Evolutionary conservation across 1,140 invertebrate species (phyloP), one percentile per base, ranked within the genome.

Genomic region (Drosophila takahashii): DNA sequence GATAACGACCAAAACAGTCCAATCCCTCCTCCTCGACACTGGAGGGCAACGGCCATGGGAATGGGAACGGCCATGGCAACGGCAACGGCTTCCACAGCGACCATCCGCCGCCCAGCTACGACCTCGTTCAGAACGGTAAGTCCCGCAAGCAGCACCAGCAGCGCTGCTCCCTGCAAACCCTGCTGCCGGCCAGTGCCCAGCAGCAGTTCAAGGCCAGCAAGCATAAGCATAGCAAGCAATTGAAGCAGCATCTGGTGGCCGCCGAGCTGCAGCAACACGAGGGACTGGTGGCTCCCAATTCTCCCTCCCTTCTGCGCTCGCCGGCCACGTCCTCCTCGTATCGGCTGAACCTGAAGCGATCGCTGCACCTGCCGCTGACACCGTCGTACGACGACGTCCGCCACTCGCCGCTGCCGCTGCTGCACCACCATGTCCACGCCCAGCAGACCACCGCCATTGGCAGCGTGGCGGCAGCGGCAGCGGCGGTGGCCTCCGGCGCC

Each of bases 81-180:
- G 77, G 77, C n/a, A 80, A 76, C 51, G 91, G 91, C 41, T 86
- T 92, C n/a, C n/a, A n/a, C 22, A 22, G 22, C 54, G 92, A 92
- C 60, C 74, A 81, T 18, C 84, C 90, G 70, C 90, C 91, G 65
- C 90, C 91, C 77, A 92, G 92, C 74, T 92, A 92, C 60, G 92
- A 92, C 57, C 89, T 91, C 71, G 79, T 92, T 54, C 90, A 92
- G 66, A 92, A 92, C 64, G 92, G 92, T 92, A 92, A 92, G 92
- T 86, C 81, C 41, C 91, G 81, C 56, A 67, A 86, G 37, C 83
- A 87, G 78, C 90, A 91, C 60, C 83, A 90, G 48, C 90, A 91
- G 62, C 85, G 81, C 58, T 91, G 89, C 83, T 92, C 91, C 61
- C 75, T 92, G 56, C 89, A 92, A 74, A 92, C 89, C 29, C 71